Percentiles rank a stretch among this genome's conserved stretches.
Evolutionary conservation across 2,888 invertebrate species (phyloP).

Genomic region (Dolichopus griseipennis): DNA sequence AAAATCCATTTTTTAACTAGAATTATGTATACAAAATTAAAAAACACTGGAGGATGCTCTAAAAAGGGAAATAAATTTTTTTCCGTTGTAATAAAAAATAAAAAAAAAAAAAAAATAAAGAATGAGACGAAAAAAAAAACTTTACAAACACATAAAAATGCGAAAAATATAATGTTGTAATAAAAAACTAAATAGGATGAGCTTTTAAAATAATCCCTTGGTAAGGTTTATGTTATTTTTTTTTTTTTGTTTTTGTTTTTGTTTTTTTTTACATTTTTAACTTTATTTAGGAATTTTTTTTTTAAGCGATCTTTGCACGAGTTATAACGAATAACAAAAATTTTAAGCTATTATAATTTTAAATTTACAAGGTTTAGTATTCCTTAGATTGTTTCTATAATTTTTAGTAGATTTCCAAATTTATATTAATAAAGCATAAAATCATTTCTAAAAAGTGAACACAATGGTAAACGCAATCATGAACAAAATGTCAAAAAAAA

Average conservation of each 20-base stretch:
- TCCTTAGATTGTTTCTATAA: too few relatives aligned
- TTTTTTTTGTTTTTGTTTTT: neutral
- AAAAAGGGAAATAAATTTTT: constrained; percentile 3
- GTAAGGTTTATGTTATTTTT: constrained; percentile 2
- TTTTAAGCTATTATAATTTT: too few relatives aligned
- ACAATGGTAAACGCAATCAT: too few relatives aligned
- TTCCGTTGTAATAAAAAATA: constrained; percentile 1
- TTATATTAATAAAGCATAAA: too few relatives aligned
- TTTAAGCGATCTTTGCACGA: too few relatives aligned
- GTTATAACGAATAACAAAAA: too few relatives aligned
- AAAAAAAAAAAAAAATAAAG: neutral
- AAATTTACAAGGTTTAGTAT: too few relatives aligned
- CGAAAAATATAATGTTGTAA: constrained; percentile 4
- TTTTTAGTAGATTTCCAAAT: too few relatives aligned
- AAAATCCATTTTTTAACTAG: neutral
- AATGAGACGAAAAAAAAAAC: neutral
- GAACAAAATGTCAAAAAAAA: too few relatives aligned
- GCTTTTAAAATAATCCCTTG: constrained; percentile 6
- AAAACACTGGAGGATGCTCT: neutral
- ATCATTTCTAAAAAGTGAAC: too few relatives aligned
- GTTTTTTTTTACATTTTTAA: neutral
- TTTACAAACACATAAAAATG: constrained; percentile 1
- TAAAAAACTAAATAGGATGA: constrained; percentile 6
- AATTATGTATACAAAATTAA: constrained; percentile 1
- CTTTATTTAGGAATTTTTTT: neutral